Evolutionary conservation across 2,888 invertebrate genomes (phyloP).

Genomic region (Hypomecis atomaria): DNA sequence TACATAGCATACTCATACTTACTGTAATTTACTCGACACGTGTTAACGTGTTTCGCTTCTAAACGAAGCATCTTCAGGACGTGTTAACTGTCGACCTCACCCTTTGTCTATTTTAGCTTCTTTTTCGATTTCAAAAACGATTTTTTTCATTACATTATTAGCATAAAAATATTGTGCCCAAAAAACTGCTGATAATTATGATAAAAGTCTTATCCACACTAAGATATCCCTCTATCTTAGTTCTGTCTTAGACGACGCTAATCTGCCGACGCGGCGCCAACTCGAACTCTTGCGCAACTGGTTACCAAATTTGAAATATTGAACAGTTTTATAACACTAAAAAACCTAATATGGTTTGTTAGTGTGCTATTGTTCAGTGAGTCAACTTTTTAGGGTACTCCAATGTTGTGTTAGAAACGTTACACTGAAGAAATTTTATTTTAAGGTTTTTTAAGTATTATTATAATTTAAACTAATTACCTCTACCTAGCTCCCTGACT

Average conservation of each 20-base stretch:
- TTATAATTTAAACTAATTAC: too few relatives aligned
- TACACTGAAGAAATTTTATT: background rate
- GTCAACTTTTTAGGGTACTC: conserved; percentile 30
- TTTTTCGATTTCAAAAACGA: too few relatives aligned
- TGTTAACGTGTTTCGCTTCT: too few relatives aligned
- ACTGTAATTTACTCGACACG: too few relatives aligned
- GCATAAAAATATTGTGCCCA: too few relatives aligned
- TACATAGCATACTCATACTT: too few relatives aligned
- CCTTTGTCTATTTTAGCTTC: too few relatives aligned
- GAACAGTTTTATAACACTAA: conserved; percentile 64
- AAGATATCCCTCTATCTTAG: conserved; percentile 36
- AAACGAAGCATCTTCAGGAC: too few relatives aligned
- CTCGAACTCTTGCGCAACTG: conserved; percentile 65
- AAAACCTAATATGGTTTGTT: conserved; percentile 59
- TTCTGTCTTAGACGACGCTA: conserved; percentile 56
- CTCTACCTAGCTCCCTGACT: too few relatives aligned
- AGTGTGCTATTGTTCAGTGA: conserved; percentile 47
- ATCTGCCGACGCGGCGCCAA: conserved; percentile 72
- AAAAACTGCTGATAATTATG: background rate
- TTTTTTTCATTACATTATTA: too few relatives aligned
- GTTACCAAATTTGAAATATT: conserved; percentile 77
- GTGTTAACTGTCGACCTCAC: too few relatives aligned
- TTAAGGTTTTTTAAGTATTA: too few relatives aligned
- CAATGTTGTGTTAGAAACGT: background rate
- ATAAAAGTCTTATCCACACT: conserved; percentile 46